Evolutionary conservation across 2,797 vertebrate genomes (phyloP), one percentile per base, ranked within the genome.

Genomic region (Acrossocheilus fasciatus): DNA sequence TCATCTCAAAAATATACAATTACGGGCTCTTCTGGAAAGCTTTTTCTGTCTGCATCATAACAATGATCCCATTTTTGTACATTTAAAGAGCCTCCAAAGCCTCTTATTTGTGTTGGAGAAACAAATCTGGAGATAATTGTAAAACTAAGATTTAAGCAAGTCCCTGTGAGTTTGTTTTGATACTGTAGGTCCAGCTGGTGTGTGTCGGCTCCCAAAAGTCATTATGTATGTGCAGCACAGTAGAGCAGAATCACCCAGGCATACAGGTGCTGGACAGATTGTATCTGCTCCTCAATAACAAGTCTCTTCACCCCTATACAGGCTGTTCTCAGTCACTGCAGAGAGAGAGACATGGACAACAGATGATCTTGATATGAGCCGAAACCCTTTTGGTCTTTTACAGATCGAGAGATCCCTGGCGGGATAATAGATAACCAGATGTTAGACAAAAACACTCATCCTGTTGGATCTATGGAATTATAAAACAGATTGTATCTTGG

Each of bases 231-330:
- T 50, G 74, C n/a, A 68, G 18, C 36, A 54, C n/a, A 30, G 83
- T 78, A 50, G 43, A 78, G 74, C 62, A 70, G 75, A 85, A 78
- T 77, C 73, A 68, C 62, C 64, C 47, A 68, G 18, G 74, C 83
- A 54, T 45, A 23, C 62, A 78, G 62, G 83, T 78, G 64, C 17
- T 78, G 75, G 62, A 45, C 74, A 69, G 64, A 85, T 85, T 50
- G 73, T 77, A 84, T 84, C 83, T 78, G 83, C 45, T 69, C 47
- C 64, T 70, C 83, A 45, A 54, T 84, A 84, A 57, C 64, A 78
- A 59, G 59, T 68, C 62, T 54, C 75, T 84, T 84, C 73, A 84
- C 73, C 45, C 23, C 9, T 30, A 18, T 41, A 69, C 74, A 68
- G 45, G 41, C 54, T 84, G 34, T 54, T 69, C 83, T 77, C 14